These are phyloP conservation scores for Anableps anableps DNA, from an alignment of 2,797 vertebrate genomes.

Conservation along the genomic window DNA sequence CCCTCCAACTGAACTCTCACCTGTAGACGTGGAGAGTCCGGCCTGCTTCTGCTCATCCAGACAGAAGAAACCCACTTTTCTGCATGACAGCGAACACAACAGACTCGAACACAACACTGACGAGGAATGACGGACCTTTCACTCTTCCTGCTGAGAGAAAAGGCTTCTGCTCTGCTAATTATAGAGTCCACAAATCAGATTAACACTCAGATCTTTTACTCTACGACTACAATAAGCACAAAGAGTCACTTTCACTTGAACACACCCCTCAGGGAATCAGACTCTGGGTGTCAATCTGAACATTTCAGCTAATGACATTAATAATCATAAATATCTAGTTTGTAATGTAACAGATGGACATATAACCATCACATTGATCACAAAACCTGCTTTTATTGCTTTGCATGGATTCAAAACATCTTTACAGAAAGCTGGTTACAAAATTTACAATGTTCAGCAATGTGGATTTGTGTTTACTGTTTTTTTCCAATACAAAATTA, in stretches of 20 bases:
- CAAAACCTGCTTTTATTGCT: not conserved
- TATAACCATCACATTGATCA: not conserved
- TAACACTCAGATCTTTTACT: constrained; percentile 13
- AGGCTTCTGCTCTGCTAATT: constrained; percentile 23
- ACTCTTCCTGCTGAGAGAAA: constrained; percentile 5
- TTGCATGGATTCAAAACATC: not conserved
- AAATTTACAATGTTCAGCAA: not conserved
- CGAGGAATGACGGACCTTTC: not conserved
- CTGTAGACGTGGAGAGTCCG: not conserved
- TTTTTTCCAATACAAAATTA: not conserved
- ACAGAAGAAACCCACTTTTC: not conserved
- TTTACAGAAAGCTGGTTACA: not conserved
- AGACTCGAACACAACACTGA: not conserved
- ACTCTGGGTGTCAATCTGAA: not conserved
- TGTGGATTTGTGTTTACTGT: not conserved
- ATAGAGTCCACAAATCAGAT: constrained; percentile 35
- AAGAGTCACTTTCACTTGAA: not conserved
- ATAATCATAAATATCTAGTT: not conserved
- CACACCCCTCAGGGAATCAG: not conserved
- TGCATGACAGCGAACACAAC: not conserved
- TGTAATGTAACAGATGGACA: not conserved
- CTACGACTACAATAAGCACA: constrained; percentile 4
- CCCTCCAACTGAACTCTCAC: constrained; percentile 5
- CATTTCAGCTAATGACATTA: constrained; percentile 2
- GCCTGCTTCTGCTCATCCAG: not conserved